Percentiles rank a stretch among this genome's conserved stretches.
Evolutionary conservation across 2,113 vertebrate species (phyloP).

Genomic region (Okapia johnstoni): DNA sequence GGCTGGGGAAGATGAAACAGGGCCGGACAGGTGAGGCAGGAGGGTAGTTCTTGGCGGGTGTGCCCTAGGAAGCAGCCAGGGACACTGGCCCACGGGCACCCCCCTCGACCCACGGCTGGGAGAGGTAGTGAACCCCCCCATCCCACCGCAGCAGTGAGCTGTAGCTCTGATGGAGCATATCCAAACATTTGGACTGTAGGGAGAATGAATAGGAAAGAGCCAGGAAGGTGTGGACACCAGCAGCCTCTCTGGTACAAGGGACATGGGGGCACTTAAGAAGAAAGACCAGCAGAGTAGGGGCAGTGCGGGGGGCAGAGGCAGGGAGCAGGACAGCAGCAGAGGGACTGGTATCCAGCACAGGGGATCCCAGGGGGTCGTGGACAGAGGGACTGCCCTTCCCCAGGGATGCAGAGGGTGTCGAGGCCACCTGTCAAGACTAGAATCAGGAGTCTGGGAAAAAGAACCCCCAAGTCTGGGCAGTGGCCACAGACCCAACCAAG

Average conservation of each 20-base stretch:
- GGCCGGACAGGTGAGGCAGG: rapidly evolving
- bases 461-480: rapidly evolving
- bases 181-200: background rate
- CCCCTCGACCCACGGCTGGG: rapidly evolving
- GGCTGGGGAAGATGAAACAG: background rate
- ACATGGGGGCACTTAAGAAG: rapidly evolving
- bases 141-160: rapidly evolving
- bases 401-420: rapidly evolving
- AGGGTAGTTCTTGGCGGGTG: rapidly evolving
- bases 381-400: no score
- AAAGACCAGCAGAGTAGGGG: background rate
- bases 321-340: background rate
- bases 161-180: rapidly evolving
- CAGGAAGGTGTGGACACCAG: rapidly evolving
- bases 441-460: background rate
- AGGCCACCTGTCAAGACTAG: background rate
- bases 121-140: rapidly evolving
- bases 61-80: no score
- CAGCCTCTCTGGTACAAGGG: background rate
- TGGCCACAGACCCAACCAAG: rapidly evolving
- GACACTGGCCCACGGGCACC: rapidly evolving
- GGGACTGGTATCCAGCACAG: rapidly evolving
- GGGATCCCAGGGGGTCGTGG: background rate
- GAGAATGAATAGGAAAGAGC: background rate
- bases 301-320: rapidly evolving